Percentiles rank a stretch among this genome's conserved stretches.
Conservation (phyloP, 2,888 invertebrate species). For the Drosophila colorata region DNA sequence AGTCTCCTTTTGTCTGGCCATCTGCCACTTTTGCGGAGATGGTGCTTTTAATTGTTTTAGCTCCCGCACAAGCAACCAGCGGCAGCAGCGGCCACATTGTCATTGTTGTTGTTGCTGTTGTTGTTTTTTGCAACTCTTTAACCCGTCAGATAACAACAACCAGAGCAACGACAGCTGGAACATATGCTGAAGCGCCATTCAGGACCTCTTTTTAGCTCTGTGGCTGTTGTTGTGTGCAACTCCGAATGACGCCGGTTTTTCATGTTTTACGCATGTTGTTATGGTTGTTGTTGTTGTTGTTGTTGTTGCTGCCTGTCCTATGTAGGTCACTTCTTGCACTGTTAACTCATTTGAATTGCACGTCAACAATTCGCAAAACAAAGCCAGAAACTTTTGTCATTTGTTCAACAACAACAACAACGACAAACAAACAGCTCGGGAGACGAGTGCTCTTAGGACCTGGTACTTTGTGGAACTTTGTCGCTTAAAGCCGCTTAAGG, state of each 20-base stretch:
- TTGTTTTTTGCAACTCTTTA: neutral
- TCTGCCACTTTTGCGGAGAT: slow-evolving; percentile 53
- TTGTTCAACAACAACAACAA: slow-evolving; percentile 48
- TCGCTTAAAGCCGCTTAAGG: slow-evolving; percentile 49
- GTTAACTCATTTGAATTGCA: slow-evolving; percentile 80
- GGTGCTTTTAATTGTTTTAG: slow-evolving; percentile 65
- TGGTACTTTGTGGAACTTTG: slow-evolving; percentile 42
- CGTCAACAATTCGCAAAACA: slow-evolving; percentile 79
- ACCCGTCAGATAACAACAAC: neutral
- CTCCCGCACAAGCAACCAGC: neutral
- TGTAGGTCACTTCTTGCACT: slow-evolving; percentile 62
- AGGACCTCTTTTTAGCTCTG: slow-evolving; percentile 12
- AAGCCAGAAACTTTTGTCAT: slow-evolving; percentile 76
- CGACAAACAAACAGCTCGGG: slow-evolving; percentile 26
- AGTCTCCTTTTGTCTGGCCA: slow-evolving; percentile 39
- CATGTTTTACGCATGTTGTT: slow-evolving; percentile 31
- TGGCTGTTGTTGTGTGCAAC: slow-evolving; percentile 22
- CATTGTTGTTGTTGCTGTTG: neutral
- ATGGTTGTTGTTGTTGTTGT: slow-evolving; percentile 14
- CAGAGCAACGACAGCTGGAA: neutral
- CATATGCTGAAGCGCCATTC: slow-evolving; percentile 44
- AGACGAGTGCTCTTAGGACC: slow-evolving; percentile 20
- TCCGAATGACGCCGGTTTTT: slow-evolving; percentile 36
- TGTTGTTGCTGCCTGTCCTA: slow-evolving; percentile 26
- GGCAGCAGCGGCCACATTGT: slow-evolving; percentile 19